phyloP scores from a whole-genome alignment of 2,113 vertebrate genomes.

The Struthio camelus region DNA sequence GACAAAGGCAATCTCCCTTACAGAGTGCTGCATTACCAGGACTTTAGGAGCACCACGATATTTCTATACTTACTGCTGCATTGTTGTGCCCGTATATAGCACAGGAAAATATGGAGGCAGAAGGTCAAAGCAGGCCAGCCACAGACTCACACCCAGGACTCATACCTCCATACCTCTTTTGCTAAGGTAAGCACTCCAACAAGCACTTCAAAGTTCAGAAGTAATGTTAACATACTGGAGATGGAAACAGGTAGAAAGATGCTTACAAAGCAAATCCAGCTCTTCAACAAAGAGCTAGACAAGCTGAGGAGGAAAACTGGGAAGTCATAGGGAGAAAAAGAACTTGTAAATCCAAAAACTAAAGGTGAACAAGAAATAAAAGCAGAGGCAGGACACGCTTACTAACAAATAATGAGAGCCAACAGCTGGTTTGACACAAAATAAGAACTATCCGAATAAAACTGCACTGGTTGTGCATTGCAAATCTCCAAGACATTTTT shows the following conservation, averaged over 20 bases:
- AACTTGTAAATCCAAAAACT: not conserved
- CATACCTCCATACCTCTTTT: not conserved
- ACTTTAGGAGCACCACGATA: not conserved
- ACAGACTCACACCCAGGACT: not conserved
- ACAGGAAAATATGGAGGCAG: rapidly evolving
- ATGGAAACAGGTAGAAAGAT: not conserved
- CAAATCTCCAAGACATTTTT: not conserved
- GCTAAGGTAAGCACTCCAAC: not conserved
- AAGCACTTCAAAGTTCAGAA: not conserved
- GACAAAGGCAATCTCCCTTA: not conserved
- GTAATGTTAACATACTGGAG: not conserved
- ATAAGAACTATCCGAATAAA: not conserved
- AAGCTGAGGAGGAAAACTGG: not conserved
- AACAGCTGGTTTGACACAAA: not conserved
- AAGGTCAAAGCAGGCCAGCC: not conserved
- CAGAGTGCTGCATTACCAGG: not conserved
- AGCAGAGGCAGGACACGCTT: not conserved
- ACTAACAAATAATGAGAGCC: not conserved
- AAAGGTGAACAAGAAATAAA: not conserved
- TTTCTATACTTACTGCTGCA: not conserved
- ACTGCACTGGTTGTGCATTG: not conserved
- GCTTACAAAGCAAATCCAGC: not conserved
- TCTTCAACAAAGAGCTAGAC: not conserved
- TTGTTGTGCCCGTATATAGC: not conserved
- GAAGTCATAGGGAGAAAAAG: not conserved